These are phyloP conservation scores for Salticus scenicus DNA, from an alignment of 2,888 invertebrate species.

Conservation along the genomic window DNA sequence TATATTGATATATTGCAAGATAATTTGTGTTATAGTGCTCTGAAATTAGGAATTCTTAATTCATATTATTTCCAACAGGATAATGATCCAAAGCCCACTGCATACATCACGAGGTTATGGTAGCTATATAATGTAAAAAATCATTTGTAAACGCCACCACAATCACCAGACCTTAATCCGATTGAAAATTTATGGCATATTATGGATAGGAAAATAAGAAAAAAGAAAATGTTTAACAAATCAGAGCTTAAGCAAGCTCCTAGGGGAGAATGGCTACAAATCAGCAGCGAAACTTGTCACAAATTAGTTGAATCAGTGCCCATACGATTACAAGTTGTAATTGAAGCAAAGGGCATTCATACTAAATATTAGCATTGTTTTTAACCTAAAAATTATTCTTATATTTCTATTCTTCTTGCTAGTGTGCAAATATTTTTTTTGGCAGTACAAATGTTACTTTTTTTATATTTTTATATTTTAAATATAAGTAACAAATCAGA, in stretches of 20 bases:
- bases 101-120: not conserved
- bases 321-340: slow-evolving; percentile 5
- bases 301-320: slow-evolving; percentile 3
- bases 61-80: slow-evolving; percentile 65
- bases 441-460: not conserved
- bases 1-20: slow-evolving; percentile 43
- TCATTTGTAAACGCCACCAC: slow-evolving; percentile 1
- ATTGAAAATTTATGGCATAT: slow-evolving; percentile 9
- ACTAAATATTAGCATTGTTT: slow-evolving; percentile 5
- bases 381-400: not conserved
- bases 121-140: slow-evolving; percentile 10
- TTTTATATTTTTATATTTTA: not conserved
- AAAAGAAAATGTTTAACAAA: slow-evolving; percentile 3
- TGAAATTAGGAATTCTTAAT: slow-evolving; percentile 28
- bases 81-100: slow-evolving; percentile 64
- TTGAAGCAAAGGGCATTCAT: not conserved
- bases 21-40: slow-evolving; percentile 40
- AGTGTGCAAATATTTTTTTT: not conserved
- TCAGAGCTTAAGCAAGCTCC: not conserved
- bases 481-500: not conserved
- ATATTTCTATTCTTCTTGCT: not conserved
- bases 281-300: slow-evolving; percentile 11
- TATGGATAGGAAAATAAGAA: not conserved
- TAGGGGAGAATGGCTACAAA: slow-evolving; percentile 9
- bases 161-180: slow-evolving; percentile 5